Evolutionary conservation across 2,888 invertebrate genomes (phyloP).

Genomic region (Nephrotoma appendiculata): DNA sequence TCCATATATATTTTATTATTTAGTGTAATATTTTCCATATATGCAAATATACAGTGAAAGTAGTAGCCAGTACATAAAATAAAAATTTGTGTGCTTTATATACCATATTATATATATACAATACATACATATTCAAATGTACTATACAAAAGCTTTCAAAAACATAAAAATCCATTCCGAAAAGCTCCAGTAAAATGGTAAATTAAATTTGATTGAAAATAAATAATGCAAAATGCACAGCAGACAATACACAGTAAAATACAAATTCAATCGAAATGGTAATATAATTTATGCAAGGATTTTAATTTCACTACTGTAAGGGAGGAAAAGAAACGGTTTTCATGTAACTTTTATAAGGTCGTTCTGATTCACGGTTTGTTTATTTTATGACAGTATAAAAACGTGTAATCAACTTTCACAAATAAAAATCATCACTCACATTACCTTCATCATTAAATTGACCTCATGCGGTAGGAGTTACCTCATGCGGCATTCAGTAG

Average conservation of each 20-base stretch:
- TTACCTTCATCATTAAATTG: no score
- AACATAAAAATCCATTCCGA: not conserved
- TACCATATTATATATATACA: not conserved
- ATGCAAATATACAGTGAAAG: not conserved
- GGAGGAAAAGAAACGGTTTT: no score
- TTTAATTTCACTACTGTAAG: no score
- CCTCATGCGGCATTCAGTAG: no score
- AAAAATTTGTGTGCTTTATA: not conserved
- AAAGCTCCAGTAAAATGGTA: not conserved
- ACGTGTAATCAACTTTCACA: no score
- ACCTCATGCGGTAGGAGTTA: no score
- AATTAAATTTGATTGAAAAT: not conserved
- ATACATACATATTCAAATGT: not conserved
- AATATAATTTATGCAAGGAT: not conserved
- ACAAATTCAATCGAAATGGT: not conserved
- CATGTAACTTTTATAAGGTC: no score
- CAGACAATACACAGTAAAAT: not conserved
- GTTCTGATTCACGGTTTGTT: no score
- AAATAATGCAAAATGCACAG: not conserved
- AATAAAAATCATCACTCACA: no score
- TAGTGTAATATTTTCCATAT: no score
- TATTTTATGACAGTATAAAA: no score
- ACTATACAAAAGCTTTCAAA: not conserved
- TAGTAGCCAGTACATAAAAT: not conserved
- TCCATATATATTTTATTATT: not conserved